These are phyloP conservation scores for Xiphias gladius DNA, from an alignment of 2,113 vertebrate species.

Conservation along the genomic window DNA sequence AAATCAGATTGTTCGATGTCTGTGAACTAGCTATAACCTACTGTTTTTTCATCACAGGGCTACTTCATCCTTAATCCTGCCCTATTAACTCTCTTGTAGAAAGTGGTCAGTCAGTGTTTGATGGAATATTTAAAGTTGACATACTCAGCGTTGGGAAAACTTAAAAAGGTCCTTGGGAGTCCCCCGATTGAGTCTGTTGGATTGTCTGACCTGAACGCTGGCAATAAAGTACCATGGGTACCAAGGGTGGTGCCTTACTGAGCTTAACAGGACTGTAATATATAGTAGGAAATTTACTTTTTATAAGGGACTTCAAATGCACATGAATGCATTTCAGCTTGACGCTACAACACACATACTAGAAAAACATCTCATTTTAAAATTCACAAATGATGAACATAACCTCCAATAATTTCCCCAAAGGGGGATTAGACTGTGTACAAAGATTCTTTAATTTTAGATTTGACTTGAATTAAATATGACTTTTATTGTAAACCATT, in stretches of 20 bases:
- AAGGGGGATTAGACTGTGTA: background rate
- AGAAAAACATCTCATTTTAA: background rate
- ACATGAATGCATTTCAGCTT: background rate
- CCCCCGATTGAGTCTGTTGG: background rate
- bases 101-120: background rate
- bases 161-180: background rate
- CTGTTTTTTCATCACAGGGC: background rate
- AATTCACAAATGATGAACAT: background rate
- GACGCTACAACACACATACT: background rate
- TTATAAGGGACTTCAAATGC: background rate
- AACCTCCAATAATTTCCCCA: background rate
- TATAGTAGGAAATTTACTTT: background rate
- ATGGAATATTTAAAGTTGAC: background rate
- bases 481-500: conserved; percentile 55
- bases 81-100: background rate
- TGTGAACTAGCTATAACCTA: background rate
- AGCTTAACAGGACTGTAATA: background rate
- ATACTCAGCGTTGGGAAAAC: background rate
- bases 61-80: background rate
- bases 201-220: background rate
- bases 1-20: background rate
- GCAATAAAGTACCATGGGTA: too few relatives aligned
- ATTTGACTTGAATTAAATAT: conserved; percentile 47
- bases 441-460: conserved; percentile 21
- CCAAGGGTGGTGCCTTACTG: background rate